These are phyloP conservation scores for Tychaedon coryphoeus DNA, from an alignment of 2,113 vertebrate species.

Conservation along the genomic window DNA sequence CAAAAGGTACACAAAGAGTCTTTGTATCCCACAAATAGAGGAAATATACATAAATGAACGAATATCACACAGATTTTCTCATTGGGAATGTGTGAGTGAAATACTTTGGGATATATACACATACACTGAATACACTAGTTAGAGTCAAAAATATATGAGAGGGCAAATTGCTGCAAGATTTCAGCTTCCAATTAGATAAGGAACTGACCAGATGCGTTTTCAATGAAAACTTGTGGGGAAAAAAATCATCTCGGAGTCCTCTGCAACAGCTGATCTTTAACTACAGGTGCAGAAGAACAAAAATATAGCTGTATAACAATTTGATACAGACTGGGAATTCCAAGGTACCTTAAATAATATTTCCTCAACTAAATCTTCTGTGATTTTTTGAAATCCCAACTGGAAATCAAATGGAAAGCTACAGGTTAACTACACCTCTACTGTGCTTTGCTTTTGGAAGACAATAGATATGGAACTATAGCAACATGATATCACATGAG, in stretches of 20 bases:
- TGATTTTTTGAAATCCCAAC: background rate
- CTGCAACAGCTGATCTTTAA: background rate
- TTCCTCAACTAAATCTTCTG: background rate
- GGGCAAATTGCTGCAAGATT: background rate
- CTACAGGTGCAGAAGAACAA: background rate
- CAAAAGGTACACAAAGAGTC: background rate
- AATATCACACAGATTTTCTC: background rate
- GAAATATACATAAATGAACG: background rate
- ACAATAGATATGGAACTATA: background rate
- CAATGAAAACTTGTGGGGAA: background rate
- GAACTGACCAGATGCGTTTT: background rate
- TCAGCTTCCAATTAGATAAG: background rate
- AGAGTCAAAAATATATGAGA: background rate
- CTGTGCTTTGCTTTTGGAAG: background rate
- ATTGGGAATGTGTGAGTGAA: background rate
- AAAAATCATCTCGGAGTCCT: background rate
- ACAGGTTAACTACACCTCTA: background rate
- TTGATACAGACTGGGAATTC: background rate
- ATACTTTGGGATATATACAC: background rate
- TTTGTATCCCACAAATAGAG: background rate
- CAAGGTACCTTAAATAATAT: background rate
- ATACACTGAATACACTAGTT: background rate
- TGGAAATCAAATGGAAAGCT: background rate
- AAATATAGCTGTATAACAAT: background rate
- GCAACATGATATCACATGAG: background rate